Percentiles rank a stretch among this genome's conserved stretches.
Conservation (phyloP, 2,888 invertebrate genomes). For the Thereva unica region DNA sequence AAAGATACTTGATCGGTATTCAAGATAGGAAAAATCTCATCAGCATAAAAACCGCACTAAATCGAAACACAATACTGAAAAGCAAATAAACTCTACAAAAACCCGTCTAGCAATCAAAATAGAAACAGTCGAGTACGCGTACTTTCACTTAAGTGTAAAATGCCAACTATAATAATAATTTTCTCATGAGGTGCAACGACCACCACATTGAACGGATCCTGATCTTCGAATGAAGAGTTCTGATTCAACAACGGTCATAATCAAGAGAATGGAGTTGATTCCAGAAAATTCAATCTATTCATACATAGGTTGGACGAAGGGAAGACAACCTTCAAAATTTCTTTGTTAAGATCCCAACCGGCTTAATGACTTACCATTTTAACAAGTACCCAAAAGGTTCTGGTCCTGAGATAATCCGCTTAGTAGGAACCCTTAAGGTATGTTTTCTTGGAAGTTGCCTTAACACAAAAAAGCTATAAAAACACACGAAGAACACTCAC, state of each 20-base stretch:
- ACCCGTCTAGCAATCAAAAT: constrained; percentile 10
- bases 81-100: not conserved
- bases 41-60: constrained; percentile 28
- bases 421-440: constrained; percentile 17
- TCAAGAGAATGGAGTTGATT: constrained; percentile 3
- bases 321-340: constrained; percentile 3
- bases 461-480: constrained; percentile 17
- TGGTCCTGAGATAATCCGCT: constrained; percentile 28
- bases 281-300: not conserved
- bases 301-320: no score
- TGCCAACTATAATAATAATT: constrained; percentile 16
- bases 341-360: not conserved
- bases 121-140: constrained; percentile 12
- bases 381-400: constrained; percentile 1
- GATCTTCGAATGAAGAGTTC: not conserved
- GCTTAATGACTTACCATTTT: constrained; percentile 30
- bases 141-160: constrained; percentile 17
- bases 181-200: constrained; percentile 17
- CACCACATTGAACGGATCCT: not conserved
- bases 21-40: constrained; percentile 17
- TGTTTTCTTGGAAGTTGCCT: not conserved
- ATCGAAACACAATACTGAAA: constrained; percentile 24
- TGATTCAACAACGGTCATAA: constrained; percentile 15
- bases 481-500: constrained; percentile 10
- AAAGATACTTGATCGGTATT: constrained; percentile 7